Evolutionary conservation across 1,140 invertebrate genomes (phyloP).

Genomic region (Oppia nitens): DNA sequence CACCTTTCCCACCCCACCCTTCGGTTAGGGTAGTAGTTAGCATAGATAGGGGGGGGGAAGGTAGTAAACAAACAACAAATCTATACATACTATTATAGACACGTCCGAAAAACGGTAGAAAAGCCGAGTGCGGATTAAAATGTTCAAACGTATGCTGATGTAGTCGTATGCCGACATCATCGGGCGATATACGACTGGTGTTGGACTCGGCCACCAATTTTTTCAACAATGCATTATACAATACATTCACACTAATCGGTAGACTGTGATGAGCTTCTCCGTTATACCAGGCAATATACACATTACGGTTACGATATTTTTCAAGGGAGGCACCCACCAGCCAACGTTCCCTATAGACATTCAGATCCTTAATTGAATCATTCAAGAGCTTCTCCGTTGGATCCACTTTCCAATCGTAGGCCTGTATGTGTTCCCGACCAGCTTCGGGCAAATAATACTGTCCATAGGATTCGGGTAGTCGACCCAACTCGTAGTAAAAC

Average conservation of each 20-base stretch:
- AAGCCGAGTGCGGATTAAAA: slow-evolving; percentile 13
- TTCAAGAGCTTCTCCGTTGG: slow-evolving; percentile 6
- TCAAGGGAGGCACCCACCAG: slow-evolving; percentile 12
- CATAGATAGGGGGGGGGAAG: no score
- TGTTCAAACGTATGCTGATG: slow-evolving; percentile 8
- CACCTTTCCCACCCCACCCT: no score
- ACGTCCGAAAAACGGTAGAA: slow-evolving; percentile 14
- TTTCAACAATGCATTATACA: slow-evolving; percentile 14
- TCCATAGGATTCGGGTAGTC: not conserved
- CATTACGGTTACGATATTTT: slow-evolving; percentile 6
- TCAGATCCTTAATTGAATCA: slow-evolving; percentile 1
- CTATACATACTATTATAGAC: slow-evolving; percentile 10
- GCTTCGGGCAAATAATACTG: slow-evolving; percentile 6
- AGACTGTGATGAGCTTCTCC: slow-evolving; percentile 13
- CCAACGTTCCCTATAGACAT: slow-evolving; percentile 9
- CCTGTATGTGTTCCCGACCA: not conserved
- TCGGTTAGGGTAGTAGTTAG: no score
- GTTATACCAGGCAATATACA: slow-evolving; percentile 16
- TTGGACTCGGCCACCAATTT: slow-evolving; percentile 4
- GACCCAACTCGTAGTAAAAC: slow-evolving; percentile 3
- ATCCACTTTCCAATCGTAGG: not conserved
- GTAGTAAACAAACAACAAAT: not conserved
- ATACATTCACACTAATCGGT: slow-evolving; percentile 8
- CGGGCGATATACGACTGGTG: not conserved
- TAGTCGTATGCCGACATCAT: slow-evolving; percentile 12